Conservation (phyloP, 2,888 invertebrate species). For the Dichetophora obliterata region DNA sequence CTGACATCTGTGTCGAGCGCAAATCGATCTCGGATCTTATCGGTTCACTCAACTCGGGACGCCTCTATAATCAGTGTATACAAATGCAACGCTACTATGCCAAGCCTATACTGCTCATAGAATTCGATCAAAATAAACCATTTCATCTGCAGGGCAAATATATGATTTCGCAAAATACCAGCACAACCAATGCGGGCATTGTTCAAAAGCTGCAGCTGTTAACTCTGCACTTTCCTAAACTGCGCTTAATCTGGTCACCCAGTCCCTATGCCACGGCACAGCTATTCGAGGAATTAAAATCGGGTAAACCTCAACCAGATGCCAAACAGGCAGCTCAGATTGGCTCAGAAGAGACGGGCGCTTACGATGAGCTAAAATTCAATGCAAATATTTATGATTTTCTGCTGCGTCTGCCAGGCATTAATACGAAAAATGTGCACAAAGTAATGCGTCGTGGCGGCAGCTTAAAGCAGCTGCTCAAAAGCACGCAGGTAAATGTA, state of each 20-base stretch:
- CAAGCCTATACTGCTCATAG: conserved; percentile 91
- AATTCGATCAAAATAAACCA: conserved; percentile 94
- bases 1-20: conserved; percentile 96
- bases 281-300: conserved; percentile 94
- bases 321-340: conserved; percentile 79
- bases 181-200: conserved; percentile 78
- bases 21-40: conserved; percentile 97
- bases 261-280: conserved; percentile 97
- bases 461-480: conserved; percentile 76
- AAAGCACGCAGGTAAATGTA: conserved; percentile 72
- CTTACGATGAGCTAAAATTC: conserved; percentile 76
- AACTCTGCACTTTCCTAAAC: conserved; percentile 94
- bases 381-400: conserved; percentile 84
- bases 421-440: conserved; percentile 87
- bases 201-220: conserved; percentile 90
- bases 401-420: conserved; percentile 88
- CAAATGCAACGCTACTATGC: conserved; percentile 92
- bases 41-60: conserved; percentile 93
- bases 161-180: conserved; percentile 81
- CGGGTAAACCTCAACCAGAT: conserved; percentile 86
- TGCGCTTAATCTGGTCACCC: conserved; percentile 96
- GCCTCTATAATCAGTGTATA: conserved; percentile 94
- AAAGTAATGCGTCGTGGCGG: conserved; percentile 81
- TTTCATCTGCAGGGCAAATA: conserved; percentile 91
- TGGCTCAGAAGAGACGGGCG: conserved; percentile 76